Conservation (phyloP, 2,797 vertebrate genomes). For the Phrynocephalus guinanensis region DNA sequence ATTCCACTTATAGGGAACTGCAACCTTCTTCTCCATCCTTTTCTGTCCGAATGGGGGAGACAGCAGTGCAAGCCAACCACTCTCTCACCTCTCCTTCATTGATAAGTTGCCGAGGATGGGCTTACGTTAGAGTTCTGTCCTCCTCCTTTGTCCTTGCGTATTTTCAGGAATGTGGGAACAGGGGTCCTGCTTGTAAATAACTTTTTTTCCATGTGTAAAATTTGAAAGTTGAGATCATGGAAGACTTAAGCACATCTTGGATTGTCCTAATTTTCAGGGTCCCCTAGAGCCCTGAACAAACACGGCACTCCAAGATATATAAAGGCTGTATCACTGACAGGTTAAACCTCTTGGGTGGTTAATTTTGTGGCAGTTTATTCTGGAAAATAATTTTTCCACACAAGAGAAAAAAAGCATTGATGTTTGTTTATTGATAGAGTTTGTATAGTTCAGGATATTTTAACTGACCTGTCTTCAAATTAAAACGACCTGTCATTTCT, state of each 20-base stretch:
- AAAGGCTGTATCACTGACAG: neutral
- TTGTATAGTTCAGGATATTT: neutral
- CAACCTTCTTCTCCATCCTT: neutral
- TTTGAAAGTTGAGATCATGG: neutral
- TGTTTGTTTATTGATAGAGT: neutral
- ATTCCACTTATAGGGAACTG: too few species aligned
- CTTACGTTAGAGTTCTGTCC: too few species aligned
- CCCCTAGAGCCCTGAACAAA: neutral
- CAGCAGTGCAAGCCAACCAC: neutral
- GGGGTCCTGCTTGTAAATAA: neutral
- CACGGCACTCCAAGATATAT: neutral
- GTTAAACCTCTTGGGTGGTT: too few species aligned
- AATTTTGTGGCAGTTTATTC: too few species aligned
- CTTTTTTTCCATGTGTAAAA: neutral
- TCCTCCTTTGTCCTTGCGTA: too few species aligned
- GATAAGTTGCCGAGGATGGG: neutral
- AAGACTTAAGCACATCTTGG: neutral
- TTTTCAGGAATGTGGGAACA: neutral
- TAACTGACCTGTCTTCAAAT: neutral
- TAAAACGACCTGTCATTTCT: neutral
- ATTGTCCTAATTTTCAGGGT: neutral
- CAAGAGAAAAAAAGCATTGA: neutral
- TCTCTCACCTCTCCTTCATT: neutral
- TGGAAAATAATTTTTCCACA: too few species aligned
- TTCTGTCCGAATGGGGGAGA: neutral